A percentile compares a stretch with the other conserved stretches of the same genome.
These are phyloP conservation scores for Drosophila pseudotalamancana DNA, from an alignment of 2,888 invertebrate species.

Conservation along the genomic window DNA sequence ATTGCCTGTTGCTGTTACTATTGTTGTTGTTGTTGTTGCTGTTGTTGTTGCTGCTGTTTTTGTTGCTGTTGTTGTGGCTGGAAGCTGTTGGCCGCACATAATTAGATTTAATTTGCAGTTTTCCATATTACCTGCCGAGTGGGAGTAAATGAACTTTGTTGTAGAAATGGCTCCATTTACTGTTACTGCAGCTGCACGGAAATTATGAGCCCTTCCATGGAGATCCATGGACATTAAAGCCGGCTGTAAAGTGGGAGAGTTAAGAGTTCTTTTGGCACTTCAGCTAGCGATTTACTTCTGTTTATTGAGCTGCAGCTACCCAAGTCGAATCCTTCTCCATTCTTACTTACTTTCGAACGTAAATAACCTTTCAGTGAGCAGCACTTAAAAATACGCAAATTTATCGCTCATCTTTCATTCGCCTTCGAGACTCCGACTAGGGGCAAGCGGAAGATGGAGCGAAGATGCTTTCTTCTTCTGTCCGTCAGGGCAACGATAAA, in stretches of 20 bases:
- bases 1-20: background rate
- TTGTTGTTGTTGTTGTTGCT: conserved; percentile 18
- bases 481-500: conserved; percentile 66
- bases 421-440: conserved; percentile 27
- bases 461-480: conserved; percentile 33
- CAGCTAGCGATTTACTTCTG: conserved; percentile 23
- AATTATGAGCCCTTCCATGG: conserved; percentile 19
- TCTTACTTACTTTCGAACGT: conserved; percentile 40
- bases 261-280: conserved; percentile 19
- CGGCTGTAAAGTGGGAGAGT: conserved; percentile 23
- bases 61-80: conserved; percentile 38
- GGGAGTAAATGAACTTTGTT: conserved; percentile 38
- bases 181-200: conserved; percentile 28
- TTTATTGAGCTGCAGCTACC: conserved; percentile 23
- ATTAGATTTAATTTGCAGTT: conserved; percentile 76
- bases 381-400: conserved; percentile 60
- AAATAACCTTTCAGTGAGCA: conserved; percentile 49
- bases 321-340: conserved; percentile 12
- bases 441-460: background rate
- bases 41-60: conserved; percentile 11
- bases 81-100: conserved; percentile 58
- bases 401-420: conserved; percentile 64
- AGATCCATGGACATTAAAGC: conserved; percentile 42
- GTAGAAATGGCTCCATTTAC: conserved; percentile 50
- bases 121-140: conserved; percentile 21